Evolutionary conservation across 2,797 vertebrate species (phyloP).

Genomic region (Sebastes jordani): DNA sequence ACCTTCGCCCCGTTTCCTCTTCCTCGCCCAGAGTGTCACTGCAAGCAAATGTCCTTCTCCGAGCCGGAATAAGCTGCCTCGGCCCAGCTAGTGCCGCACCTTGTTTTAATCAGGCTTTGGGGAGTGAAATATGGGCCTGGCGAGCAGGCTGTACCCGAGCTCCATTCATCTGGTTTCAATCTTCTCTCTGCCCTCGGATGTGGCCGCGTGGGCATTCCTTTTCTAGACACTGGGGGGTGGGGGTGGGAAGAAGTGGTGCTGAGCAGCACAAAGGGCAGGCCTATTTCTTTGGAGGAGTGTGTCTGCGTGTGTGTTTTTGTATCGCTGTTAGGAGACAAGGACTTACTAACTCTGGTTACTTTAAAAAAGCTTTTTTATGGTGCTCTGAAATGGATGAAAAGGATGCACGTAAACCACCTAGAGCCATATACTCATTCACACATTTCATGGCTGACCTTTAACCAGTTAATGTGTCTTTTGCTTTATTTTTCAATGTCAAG

Average conservation of each 20-base stretch:
- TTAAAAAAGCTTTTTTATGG: constrained; percentile 12
- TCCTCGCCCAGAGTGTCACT: constrained; percentile 46
- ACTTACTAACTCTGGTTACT: constrained; percentile 20
- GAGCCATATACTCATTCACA: neutral
- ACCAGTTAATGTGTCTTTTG: neutral
- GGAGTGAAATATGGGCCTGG: constrained; percentile 82
- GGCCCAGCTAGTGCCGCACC: constrained; percentile 60
- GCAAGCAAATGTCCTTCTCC: constrained; percentile 58
- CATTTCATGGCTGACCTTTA: neutral
- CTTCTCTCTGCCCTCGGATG: constrained; percentile 78
- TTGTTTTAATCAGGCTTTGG: constrained; percentile 83
- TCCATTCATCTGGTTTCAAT: constrained; percentile 87
- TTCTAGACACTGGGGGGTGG: constrained; percentile 55
- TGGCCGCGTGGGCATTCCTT: constrained; percentile 80
- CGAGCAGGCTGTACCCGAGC: constrained; percentile 62
- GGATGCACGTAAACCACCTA: neutral
- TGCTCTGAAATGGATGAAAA: constrained; percentile 1
- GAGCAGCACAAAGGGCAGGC: constrained; percentile 67
- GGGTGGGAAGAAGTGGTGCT: constrained; percentile 35
- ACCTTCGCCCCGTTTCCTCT: constrained; percentile 56
- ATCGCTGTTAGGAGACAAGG: constrained; percentile 16
- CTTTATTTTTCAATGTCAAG: neutral
- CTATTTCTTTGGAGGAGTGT: constrained; percentile 61
- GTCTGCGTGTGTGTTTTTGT: constrained; percentile 18
- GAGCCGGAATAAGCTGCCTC: constrained; percentile 57